Base-by-base conservation (phyloP, 2,113 vertebrate species). In the Tretioscincus oriximinensis region DNA sequence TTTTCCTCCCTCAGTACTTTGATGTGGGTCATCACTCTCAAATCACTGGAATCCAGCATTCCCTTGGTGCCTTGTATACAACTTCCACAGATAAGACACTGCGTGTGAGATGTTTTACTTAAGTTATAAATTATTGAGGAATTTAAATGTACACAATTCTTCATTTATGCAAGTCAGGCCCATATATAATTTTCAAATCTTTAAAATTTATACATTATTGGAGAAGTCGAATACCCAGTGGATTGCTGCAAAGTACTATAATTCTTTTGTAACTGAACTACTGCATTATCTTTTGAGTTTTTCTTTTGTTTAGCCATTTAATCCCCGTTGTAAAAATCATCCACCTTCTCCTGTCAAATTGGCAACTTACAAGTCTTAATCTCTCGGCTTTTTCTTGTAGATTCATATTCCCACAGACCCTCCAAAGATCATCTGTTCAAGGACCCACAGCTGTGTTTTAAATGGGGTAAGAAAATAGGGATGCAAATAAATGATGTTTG, bases 361-460 rank as follows among this genome's bases (percentile, higher is more conserved):
- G 28, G 29, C 65, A 11, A 35, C 16, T 69, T 76, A 54, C 21
- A 63, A 28, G 12, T 9, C 9, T 70, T 11, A 70, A 60, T 2
- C 26, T 54, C 16, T 4, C 26, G 10, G 31, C 0, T 85, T 66
- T 84, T 49, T 51, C 20, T 83, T 73, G 73, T 89, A 99, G 98
- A 92, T 98, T 1, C 97, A 98, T 6, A 86, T 99, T 74, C 98
- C 98, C 1, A 97, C 93, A 5, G 95, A 95, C 1, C 97, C 98
- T 3, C 98, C 97, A 0, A 95, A 90, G 88, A 97, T 97, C 16
- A 91, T 98, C 81, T 96, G 94, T 88, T 97, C 96, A 41, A 92
- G 95, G 51, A 94, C 86, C 0, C 95, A 97, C 54, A 90, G 92
- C 45, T 91, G 88, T 0, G 96, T 93, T 54, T 92, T 97, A 41